Conservation (phyloP, 2,888 invertebrate species). For the Acholoe squamosa region DNA sequence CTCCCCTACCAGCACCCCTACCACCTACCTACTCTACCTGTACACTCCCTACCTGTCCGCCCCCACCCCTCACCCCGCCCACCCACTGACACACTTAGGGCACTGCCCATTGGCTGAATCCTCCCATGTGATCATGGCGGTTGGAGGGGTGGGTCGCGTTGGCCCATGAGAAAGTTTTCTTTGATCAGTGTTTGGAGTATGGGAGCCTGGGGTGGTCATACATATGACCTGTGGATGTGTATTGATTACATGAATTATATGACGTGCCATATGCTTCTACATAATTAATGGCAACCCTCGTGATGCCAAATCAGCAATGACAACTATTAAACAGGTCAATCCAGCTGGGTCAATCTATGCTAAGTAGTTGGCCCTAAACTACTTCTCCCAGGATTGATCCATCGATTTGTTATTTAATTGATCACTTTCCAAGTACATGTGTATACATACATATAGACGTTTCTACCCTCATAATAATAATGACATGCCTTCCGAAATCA, state of each 20-base stretch:
- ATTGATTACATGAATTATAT: not conserved
- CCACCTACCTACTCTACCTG: not conserved
- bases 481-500: no score
- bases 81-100: not conserved
- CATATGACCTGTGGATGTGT: not conserved
- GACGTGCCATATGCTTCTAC: no score
- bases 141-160: not conserved
- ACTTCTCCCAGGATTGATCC: no score
- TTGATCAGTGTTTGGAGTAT: not conserved
- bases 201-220: not conserved
- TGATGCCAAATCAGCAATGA: no score
- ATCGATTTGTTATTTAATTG: no score
- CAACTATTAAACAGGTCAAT: no score
- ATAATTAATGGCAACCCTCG: no score
- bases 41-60: not conserved
- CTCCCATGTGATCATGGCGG: slow-evolving; percentile 4
- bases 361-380: no score
- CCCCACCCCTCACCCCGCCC: not conserved
- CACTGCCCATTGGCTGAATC: not conserved
- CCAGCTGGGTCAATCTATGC: no score
- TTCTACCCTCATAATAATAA: no score
- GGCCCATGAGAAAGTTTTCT: slow-evolving; percentile 17
- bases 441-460: no score
- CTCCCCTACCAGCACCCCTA: not conserved
- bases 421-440: no score